A percentile compares a stretch with the other conserved stretches of the same genome.
Conservation (phyloP, 2,888 invertebrate genomes). For the Tiphia femorata region DNA sequence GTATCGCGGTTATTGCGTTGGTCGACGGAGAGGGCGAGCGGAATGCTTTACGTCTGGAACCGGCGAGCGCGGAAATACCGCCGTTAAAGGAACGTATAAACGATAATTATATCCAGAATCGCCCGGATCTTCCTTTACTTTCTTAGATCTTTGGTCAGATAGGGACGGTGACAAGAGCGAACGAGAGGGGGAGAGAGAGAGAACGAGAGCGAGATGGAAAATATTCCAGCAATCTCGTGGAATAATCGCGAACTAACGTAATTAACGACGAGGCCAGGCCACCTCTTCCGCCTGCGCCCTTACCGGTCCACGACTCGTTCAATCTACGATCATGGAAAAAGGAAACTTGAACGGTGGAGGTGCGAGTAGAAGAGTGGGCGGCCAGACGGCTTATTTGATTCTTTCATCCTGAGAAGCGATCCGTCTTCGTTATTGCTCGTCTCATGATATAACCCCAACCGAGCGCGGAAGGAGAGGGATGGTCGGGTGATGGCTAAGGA, state of each 20-base stretch:
- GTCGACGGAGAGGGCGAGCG: too few species aligned
- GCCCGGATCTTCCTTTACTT: too few species aligned
- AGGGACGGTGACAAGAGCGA: too few species aligned
- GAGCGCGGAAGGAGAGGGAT: too few species aligned
- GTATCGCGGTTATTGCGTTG: too few species aligned
- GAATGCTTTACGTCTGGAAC: too few species aligned
- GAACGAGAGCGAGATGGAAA: conserved; percentile 1
- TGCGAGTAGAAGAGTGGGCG: conserved; percentile 11
- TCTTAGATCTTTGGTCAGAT: too few species aligned
- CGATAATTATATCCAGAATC: too few species aligned
- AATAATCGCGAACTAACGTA: conserved; percentile 12
- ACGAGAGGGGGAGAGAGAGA: too few species aligned
- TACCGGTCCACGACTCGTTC: conserved; percentile 10
- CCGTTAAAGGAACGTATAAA: too few species aligned
- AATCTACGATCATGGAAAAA: conserved; percentile 14
- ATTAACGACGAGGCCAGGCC: conserved; percentile 18
- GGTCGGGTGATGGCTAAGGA: conserved; percentile 26
- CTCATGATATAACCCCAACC: conserved; percentile 19
- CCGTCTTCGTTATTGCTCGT: conserved; percentile 41
- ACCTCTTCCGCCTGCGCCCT: neutral
- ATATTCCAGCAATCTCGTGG: conserved; percentile 8
- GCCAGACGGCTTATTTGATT: conserved; percentile 30
- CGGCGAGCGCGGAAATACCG: too few species aligned
- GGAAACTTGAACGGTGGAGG: neutral
- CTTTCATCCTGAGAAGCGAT: conserved; percentile 28